These are phyloP conservation scores for Xenopus petersii DNA, from an alignment of 2,797 vertebrate species.

Conservation along the genomic window DNA sequence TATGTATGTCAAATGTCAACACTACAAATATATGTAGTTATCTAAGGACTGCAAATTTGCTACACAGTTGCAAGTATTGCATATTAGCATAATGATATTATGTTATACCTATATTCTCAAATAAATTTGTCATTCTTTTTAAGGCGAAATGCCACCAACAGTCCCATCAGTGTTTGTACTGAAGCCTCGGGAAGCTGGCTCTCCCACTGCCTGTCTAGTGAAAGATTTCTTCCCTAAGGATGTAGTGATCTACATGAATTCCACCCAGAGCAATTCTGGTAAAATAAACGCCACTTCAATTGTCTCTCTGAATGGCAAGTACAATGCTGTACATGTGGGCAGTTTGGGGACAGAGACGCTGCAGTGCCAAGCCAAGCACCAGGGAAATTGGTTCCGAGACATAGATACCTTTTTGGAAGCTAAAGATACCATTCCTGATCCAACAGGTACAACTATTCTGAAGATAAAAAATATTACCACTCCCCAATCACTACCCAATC, in stretches of 20 bases:
- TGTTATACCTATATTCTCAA: no score
- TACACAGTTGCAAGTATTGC: no score
- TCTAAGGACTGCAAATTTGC: no score
- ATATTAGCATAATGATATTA: no score
- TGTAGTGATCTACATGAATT: slow-evolving; percentile 20
- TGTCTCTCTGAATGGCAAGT: slow-evolving; percentile 49
- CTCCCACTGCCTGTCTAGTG: slow-evolving; percentile 54
- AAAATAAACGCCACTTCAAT: slow-evolving; percentile 9
- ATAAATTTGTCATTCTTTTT: not conserved
- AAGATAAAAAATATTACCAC: no score
- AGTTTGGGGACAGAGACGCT: slow-evolving; percentile 42
- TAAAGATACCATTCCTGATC: not conserved
- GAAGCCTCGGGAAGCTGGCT: slow-evolving; percentile 47
- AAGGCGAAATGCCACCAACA: slow-evolving; percentile 42
- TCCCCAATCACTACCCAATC: no score
- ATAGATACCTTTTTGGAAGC: not conserved
- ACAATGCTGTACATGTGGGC: slow-evolving; percentile 51
- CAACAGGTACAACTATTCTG: not conserved
- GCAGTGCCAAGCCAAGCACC: slow-evolving; percentile 50
- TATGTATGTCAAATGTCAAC: no score
- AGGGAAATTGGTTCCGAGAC: slow-evolving; percentile 23
- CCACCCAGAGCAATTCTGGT: slow-evolving; percentile 15
- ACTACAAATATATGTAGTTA: no score
- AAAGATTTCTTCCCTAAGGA: slow-evolving; percentile 59
- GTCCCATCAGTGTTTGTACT: slow-evolving; percentile 55